phyloP scores from a whole-genome alignment of 2,113 vertebrate species.

The Pangasianodon hypophthalmus region DNA sequence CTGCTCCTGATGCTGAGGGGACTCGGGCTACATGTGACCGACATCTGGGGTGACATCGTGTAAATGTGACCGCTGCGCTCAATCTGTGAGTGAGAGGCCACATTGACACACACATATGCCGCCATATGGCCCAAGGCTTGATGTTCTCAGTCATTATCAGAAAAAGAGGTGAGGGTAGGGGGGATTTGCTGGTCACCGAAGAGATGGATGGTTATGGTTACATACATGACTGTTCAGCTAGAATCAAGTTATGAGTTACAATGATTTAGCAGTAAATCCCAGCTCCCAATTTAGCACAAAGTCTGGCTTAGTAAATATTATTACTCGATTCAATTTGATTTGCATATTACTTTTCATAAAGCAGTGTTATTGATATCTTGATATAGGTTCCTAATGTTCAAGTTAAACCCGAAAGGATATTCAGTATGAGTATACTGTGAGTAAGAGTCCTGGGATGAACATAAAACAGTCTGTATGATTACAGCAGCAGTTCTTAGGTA shows the following conservation, averaged over 20 bases:
- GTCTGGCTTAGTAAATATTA: not conserved
- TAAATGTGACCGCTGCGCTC: slow-evolving; percentile 57
- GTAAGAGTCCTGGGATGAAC: not conserved
- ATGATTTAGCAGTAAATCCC: not conserved
- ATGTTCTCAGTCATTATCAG: slow-evolving; percentile 40
- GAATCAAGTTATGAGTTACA: not conserved
- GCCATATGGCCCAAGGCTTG: slow-evolving; percentile 48
- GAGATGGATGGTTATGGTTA: not conserved
- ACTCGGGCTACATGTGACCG: slow-evolving; percentile 42
- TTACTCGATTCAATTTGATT: not conserved
- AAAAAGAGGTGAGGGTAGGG: slow-evolving; percentile 7
- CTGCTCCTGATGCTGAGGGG: slow-evolving; percentile 47
- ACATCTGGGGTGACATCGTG: slow-evolving; percentile 57
- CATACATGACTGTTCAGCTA: not conserved
- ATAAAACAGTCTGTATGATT: not conserved
- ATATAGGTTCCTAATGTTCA: not conserved
- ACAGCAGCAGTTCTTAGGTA: not conserved
- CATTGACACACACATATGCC: slow-evolving; percentile 53
- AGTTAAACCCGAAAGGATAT: not conserved
- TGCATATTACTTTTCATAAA: not conserved
- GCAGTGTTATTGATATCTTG: not conserved
- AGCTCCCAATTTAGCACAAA: not conserved
- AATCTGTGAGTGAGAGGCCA: slow-evolving; percentile 49
- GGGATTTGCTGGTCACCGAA: not conserved
- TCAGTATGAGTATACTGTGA: not conserved